A percentile compares a stretch with the other conserved stretches of the same genome.
Evolutionary conservation across 2,888 invertebrate genomes (phyloP).

Genomic region (Meteorus colon): DNA sequence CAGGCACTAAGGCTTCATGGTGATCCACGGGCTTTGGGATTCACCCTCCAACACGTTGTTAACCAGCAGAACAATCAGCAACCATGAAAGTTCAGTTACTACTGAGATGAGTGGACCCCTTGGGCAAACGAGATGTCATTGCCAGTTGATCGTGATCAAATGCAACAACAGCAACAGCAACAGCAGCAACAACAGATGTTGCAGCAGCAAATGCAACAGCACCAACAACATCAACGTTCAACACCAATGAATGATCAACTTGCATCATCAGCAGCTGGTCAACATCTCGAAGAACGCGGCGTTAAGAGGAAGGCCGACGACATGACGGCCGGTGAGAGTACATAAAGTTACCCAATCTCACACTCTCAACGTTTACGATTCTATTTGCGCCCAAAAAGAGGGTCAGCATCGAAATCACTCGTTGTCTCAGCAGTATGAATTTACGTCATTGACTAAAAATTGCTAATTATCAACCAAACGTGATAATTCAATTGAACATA

Average conservation of each 20-base stretch:
- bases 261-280: slow-evolving; percentile 56
- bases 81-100: slow-evolving; percentile 88
- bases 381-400: slow-evolving; percentile 67
- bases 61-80: slow-evolving; percentile 76
- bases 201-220: slow-evolving; percentile 52
- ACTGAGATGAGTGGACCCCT: slow-evolving; percentile 78
- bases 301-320: slow-evolving; percentile 70
- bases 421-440: slow-evolving; percentile 69
- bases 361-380: not conserved
- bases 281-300: slow-evolving; percentile 64
- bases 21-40: slow-evolving; percentile 86
- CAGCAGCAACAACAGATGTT: slow-evolving; percentile 55
- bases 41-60: slow-evolving; percentile 77
- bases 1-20: slow-evolving; percentile 88
- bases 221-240: slow-evolving; percentile 58
- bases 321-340: slow-evolving; percentile 62
- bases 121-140: slow-evolving; percentile 68
- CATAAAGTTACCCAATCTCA: slow-evolving; percentile 38
- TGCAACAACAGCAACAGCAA: slow-evolving; percentile 56
- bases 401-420: slow-evolving; percentile 67
- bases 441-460: slow-evolving; percentile 25
- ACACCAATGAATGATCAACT: slow-evolving; percentile 58
- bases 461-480: slow-evolving; percentile 45
- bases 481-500: not conserved
- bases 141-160: slow-evolving; percentile 50